These are phyloP conservation scores for Gallirallus australis DNA, from an alignment of 2,797 vertebrate species.

Conservation along the genomic window DNA sequence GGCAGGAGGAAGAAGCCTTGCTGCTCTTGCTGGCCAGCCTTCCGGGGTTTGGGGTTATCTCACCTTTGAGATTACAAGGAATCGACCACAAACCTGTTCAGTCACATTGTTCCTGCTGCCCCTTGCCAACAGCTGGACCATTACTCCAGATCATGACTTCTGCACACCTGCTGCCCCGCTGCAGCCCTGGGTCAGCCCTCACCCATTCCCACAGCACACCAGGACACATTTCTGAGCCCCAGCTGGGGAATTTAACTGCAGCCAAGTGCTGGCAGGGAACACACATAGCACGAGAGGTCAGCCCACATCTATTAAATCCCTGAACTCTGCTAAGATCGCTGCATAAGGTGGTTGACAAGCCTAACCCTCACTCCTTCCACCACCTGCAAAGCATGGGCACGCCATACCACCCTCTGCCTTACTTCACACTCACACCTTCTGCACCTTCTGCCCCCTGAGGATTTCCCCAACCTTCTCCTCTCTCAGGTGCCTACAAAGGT, in stretches of 20 bases:
- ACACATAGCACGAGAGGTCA: fast-evolving
- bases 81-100: slow-evolving; percentile 43
- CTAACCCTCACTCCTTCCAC: not conserved
- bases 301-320: fast-evolving
- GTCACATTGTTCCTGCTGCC: not conserved
- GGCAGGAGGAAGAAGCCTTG: not conserved
- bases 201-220: fast-evolving
- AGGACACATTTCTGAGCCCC: not conserved
- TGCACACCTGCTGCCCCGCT: not conserved
- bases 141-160: not conserved
- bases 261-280: not conserved
- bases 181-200: not conserved
- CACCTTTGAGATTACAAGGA: not conserved
- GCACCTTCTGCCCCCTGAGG: fast-evolving
- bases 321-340: not conserved
- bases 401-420: fast-evolving
- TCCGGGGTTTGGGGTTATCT: not conserved
- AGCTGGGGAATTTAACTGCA: not conserved
- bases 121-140: not conserved
- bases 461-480: not conserved
- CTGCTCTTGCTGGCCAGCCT: not conserved
- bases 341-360: fast-evolving
- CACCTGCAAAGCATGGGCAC: not conserved
- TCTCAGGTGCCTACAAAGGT: not conserved
- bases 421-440: not conserved